Base-by-base conservation (phyloP, 1,140 invertebrate species). In the Papilio glaucus region DNA sequence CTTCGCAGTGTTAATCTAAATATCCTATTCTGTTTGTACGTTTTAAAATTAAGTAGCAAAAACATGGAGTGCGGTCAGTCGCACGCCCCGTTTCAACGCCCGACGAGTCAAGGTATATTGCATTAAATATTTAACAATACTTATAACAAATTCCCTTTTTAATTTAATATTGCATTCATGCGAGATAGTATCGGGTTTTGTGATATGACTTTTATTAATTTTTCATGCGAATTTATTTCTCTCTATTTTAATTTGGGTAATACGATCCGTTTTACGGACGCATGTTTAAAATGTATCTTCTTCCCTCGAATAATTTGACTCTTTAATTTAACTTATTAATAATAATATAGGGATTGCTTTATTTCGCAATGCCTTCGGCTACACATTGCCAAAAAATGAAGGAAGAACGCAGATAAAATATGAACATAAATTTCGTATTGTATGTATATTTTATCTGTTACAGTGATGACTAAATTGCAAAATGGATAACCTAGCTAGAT, bases 61-160 rank as follows among this genome's bases (percentile, higher is more conserved):
- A 86, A 85, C 82, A 79, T 70, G 79, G 73, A 49, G 71, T 80
- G 86, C 76, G 88, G 86, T 88, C 80, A 82, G 60, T 63, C 71
- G 37, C 77, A 57, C 57, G 62, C 57, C 76, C 78, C 70, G 61
- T 74, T 60, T 74, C 57, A 71, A 69, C 69, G 72, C 73, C 37
- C 37, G 37, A 65, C 69, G 74, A 41, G 73, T 71, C 72, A 78
- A 83, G 79, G 73, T 73, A 74, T 76, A 85, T 84, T 90, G 79
- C 83, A 80, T 84, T 90, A 80, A 86, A 90, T 91, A 82, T 86
- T 91, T 89, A 86, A 90, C 79, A 76, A 81, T 79, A 81, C 80
- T 84, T 85, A 87, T 90, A 85, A 89, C 87, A 89, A 85, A 91
- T 91, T 91, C 87, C 75, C 83, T 90, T 91, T 91, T 88, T 87